Evolutionary conservation across 2,113 vertebrate genomes (phyloP).

Genomic region (Bostrychus sinensis): DNA sequence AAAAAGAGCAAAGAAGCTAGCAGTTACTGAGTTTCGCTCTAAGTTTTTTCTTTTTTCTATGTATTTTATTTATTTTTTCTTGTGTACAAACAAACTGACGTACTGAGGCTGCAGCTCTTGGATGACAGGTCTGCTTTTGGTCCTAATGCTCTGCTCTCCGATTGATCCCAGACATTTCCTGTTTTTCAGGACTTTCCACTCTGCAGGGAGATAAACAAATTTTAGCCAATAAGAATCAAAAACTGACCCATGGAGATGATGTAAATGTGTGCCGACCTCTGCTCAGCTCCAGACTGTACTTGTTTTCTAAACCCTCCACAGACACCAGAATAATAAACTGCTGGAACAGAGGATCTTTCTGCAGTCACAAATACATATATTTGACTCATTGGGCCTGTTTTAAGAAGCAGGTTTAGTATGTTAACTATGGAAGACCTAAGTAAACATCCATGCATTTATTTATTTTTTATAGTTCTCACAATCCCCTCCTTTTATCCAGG

Average conservation of each 20-base stretch:
- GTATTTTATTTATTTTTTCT: background rate
- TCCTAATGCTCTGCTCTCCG: slow-evolving; percentile 86
- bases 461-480: too few relatives aligned
- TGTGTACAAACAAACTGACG: too few relatives aligned
- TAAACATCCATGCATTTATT: too few relatives aligned
- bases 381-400: too few relatives aligned
- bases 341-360: slow-evolving; percentile 82
- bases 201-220: slow-evolving; percentile 58
- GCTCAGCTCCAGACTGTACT: slow-evolving; percentile 82
- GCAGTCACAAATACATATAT: slow-evolving; percentile 20
- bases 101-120: slow-evolving; percentile 81
- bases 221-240: background rate
- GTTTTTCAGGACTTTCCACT: slow-evolving; percentile 88
- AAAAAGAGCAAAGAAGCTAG: too few relatives aligned
- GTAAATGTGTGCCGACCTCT: slow-evolving; percentile 66
- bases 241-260: background rate
- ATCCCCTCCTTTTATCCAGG: too few relatives aligned
- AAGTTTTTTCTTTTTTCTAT: too few relatives aligned
- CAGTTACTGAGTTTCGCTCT: too few relatives aligned
- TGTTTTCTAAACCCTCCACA: slow-evolving; percentile 89
- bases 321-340: slow-evolving; percentile 88
- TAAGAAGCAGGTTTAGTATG: too few relatives aligned
- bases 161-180: slow-evolving; percentile 86
- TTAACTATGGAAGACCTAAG: too few relatives aligned
- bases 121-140: slow-evolving; percentile 82